These are phyloP conservation scores for Iguana delicatissima DNA, from an alignment of 2,797 vertebrate species.

Conservation along the genomic window DNA sequence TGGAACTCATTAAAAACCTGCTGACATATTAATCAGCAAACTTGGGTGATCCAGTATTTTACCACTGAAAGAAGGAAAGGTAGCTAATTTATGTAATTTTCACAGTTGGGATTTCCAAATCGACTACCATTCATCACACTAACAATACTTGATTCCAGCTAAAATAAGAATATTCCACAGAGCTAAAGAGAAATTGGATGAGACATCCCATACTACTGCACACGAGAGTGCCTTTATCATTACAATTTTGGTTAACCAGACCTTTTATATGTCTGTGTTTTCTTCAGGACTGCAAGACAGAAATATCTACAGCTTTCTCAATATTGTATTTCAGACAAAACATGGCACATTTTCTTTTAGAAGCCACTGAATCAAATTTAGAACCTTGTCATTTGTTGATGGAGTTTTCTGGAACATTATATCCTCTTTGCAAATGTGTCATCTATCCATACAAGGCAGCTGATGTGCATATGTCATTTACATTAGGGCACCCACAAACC, in stretches of 20 bases:
- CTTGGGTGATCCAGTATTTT: neutral
- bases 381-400: neutral
- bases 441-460: neutral
- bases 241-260: constrained; percentile 21
- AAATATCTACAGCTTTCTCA: constrained; percentile 3
- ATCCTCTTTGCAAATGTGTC: neutral
- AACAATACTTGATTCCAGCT: constrained; percentile 8
- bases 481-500: neutral
- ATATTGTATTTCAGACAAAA: neutral
- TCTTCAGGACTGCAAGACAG: constrained; percentile 9
- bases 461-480: neutral
- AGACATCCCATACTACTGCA: neutral
- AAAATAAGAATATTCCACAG: constrained; percentile 2
- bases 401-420: neutral
- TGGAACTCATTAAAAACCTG: neutral
- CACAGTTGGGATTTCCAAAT: constrained; percentile 17
- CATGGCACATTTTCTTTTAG: neutral
- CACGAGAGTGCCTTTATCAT: neutral
- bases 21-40: neutral
- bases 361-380: neutral
- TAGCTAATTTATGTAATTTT: constrained; percentile 24
- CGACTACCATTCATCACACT: neutral
- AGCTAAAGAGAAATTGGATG: constrained; percentile 16
- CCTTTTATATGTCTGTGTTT: neutral
- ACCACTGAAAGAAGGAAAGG: neutral